Base-by-base conservation (phyloP, 1,140 invertebrate species). In the Nymphalis io region DNA sequence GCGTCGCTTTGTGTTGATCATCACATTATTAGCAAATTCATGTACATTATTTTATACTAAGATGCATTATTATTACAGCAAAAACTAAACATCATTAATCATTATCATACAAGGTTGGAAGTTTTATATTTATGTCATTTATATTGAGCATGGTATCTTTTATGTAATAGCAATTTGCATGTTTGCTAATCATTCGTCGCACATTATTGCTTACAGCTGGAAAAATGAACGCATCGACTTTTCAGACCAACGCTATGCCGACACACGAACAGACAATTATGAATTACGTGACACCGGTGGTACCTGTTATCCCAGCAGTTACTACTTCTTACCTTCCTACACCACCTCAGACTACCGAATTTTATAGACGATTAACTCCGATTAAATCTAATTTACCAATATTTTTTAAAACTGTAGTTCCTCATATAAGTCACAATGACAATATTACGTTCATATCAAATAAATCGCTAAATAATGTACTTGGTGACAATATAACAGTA, bases 201-300 rank as follows among this genome's bases (percentile, higher is more conserved):
- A 79, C 74, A 78, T 87, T 85, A 83, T 84, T 88, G 72, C 82
- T 90, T 89, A 68, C 87, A 89, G 85, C 84, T 76, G 82, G 72
- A 80, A 78, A 76, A 67, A 73, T 67, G 60, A 84, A 84, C 53
- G 76, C 72, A 78, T 74, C 80, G 39, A 75, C 70, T 67, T 75
- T 73, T 73, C 72, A 82, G 61, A 72, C 69, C 72, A 78, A 80
- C 75, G 71, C 66, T 57, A 78, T 76, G 70, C 69, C 76, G 40
- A 73, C 70, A 60, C 60, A 78, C 59, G 73, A 68, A 69, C 72
- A 74, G 73, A 68, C 65, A 70, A 69, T 61, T 12, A 60, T 78
- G 44, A 86, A 83, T 63, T 85, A 82, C 74, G 79, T 88, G 55
- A 89, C 86, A 57, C 83, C 84, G 59, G 59, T 83, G 23, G 59